These are phyloP conservation scores for Potamilus streckersoni DNA, from an alignment of 1,140 invertebrate genomes.

Conservation along the genomic window DNA sequence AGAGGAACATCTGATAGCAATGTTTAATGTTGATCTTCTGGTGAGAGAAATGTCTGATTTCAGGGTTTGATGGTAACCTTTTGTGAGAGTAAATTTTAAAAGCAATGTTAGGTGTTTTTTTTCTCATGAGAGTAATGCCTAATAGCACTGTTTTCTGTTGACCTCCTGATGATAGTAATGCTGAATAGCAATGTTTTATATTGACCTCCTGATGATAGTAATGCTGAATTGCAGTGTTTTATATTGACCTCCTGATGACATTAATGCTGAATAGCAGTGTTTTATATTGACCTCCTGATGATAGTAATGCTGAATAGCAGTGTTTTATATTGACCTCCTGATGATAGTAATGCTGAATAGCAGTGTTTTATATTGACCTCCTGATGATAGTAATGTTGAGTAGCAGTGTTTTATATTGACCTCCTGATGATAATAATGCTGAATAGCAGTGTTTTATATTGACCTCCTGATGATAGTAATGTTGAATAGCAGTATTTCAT, in stretches of 20 bases:
- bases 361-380: not conserved
- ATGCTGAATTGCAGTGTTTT: no score
- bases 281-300: not conserved
- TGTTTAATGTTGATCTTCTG: no score
- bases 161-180: not conserved
- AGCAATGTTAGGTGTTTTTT: no score
- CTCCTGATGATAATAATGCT: not conserved
- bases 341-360: not conserved
- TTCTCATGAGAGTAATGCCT: not conserved
- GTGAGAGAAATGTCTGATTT: not conserved
- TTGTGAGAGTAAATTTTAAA: no score
- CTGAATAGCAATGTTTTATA: not conserved
- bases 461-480: not conserved
- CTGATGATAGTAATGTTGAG: not conserved
- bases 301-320: not conserved
- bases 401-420: no score
- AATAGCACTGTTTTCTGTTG: not conserved
- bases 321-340: not conserved
- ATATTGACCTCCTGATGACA: no score
- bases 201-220: no score
- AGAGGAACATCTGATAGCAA: not conserved
- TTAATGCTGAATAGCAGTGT: not conserved
- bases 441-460: not conserved
- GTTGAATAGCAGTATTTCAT: not conserved
- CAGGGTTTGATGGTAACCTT: no score